Conservation (phyloP, 1,140 invertebrate species). For the Lucilia sericata region DNA sequence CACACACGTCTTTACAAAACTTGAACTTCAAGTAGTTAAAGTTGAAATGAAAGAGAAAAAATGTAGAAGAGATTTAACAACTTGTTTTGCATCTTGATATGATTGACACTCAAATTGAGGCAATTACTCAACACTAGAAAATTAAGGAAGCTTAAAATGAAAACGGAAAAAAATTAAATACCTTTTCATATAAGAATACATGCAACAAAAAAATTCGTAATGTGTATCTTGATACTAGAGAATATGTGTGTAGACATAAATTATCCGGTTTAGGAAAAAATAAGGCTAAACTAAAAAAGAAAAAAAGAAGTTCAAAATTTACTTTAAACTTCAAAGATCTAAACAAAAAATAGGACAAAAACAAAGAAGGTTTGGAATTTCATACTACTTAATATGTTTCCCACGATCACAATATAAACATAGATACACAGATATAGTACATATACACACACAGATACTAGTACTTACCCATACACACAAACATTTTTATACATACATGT, state of each 20-base stretch:
- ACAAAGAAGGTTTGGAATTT: constrained; percentile 33
- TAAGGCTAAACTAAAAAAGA: background rate
- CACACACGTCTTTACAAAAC: background rate
- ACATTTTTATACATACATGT: background rate
- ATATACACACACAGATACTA: background rate
- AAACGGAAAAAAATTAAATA: background rate
- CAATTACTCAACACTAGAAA: constrained; percentile 28
- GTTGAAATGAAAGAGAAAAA: background rate
- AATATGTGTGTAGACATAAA: background rate
- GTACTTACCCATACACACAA: background rate
- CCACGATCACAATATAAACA: constrained; percentile 8
- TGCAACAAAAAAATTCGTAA: background rate
- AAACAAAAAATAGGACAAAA: background rate
- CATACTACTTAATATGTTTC: constrained; percentile 30
- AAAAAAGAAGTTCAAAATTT: background rate
- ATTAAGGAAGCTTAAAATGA: background rate
- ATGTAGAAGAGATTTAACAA: background rate
- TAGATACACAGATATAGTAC: background rate
- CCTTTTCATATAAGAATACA: background rate
- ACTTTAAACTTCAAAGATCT: background rate
- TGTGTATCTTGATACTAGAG: background rate
- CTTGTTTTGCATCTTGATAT: constrained; percentile 7
- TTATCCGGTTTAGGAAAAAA: constrained; percentile 3
- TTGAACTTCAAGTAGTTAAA: background rate
- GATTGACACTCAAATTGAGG: constrained; percentile 28